Percentiles rank a stretch among this genome's conserved stretches.
phyloP scores from a whole-genome alignment of 2,888 invertebrate species.

The Cybosia mesomella region DNA sequence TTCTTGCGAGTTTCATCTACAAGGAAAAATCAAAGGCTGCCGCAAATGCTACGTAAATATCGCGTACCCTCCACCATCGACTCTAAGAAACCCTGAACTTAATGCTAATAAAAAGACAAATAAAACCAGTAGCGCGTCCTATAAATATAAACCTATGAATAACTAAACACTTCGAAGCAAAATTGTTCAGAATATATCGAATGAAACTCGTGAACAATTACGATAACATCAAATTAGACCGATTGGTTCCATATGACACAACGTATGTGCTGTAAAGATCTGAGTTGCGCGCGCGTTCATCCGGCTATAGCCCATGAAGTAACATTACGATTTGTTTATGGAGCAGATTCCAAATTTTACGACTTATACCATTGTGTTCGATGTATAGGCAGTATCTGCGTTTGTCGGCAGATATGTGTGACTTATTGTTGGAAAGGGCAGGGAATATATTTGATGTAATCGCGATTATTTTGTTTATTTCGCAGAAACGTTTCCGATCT shows the following conservation, averaged over 20 bases:
- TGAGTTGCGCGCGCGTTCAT: neutral
- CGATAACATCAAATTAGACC: constrained; percentile 15
- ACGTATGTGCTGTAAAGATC: constrained; percentile 11
- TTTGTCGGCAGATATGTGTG: constrained; percentile 7
- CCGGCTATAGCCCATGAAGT: constrained; percentile 31
- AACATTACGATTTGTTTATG: constrained; percentile 50
- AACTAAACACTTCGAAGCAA: neutral
- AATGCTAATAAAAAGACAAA: neutral
- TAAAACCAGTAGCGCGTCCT: neutral
- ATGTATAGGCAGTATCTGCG: constrained; percentile 7
- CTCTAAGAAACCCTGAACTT: no score
- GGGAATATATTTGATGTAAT: constrained; percentile 9
- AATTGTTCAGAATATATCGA: constrained; percentile 9
- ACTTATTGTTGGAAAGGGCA: neutral
- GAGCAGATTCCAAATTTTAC: constrained; percentile 48
- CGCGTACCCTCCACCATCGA: no score
- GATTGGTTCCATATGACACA: constrained; percentile 15
- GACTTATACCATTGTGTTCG: constrained; percentile 26
- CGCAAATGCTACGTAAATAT: no score
- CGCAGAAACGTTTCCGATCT: neutral
- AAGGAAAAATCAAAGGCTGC: neutral
- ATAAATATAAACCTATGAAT: neutral
- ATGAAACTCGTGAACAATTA: constrained; percentile 8
- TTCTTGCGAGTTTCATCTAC: neutral
- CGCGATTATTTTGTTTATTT: neutral